These are phyloP conservation scores for Andrena bicolor DNA, from an alignment of 2,888 invertebrate species.

Conservation along the genomic window DNA sequence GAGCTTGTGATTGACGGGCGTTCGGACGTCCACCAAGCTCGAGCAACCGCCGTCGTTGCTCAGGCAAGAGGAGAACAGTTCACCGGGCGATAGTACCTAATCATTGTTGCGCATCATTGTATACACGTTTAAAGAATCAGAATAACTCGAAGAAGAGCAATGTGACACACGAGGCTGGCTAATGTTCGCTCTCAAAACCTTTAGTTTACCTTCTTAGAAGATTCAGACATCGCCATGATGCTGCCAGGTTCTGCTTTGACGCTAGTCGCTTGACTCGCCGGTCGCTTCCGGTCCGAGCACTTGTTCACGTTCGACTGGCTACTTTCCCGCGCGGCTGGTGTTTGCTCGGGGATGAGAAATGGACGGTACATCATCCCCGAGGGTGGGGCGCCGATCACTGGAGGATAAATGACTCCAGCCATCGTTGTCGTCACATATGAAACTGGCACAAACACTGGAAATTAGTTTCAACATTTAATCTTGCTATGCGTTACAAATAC, in stretches of 20 bases:
- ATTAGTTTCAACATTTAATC: not conserved
- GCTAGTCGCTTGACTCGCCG: conserved; percentile 86
- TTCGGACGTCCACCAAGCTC: conserved; percentile 60
- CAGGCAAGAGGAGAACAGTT: conserved; percentile 76
- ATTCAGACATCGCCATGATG: conserved; percentile 86
- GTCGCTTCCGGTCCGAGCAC: conserved; percentile 75
- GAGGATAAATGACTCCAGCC: conserved; percentile 87
- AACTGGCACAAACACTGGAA: conserved; percentile 83
- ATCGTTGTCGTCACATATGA: conserved; percentile 86
- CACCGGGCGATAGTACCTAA: conserved; percentile 76
- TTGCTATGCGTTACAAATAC: not conserved
- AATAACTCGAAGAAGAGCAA: not conserved
- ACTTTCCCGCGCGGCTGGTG: conserved; percentile 58
- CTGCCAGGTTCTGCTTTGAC: conserved; percentile 87
- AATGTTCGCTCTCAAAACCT: not conserved
- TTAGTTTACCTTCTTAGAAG: conserved; percentile 86
- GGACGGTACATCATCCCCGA: conserved; percentile 88
- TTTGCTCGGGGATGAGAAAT: conserved; percentile 81
- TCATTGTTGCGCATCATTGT: not conserved
- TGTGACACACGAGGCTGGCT: too few species aligned
- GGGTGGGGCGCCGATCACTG: conserved; percentile 81
- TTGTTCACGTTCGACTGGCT: conserved; percentile 52
- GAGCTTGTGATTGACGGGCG: conserved; percentile 55
- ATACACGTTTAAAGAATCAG: not conserved
- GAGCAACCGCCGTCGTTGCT: conserved; percentile 77